Evolutionary conservation across 2,113 vertebrate species (phyloP), one percentile per base, ranked within the genome.

Genomic region (Lipotes vexillifer): DNA sequence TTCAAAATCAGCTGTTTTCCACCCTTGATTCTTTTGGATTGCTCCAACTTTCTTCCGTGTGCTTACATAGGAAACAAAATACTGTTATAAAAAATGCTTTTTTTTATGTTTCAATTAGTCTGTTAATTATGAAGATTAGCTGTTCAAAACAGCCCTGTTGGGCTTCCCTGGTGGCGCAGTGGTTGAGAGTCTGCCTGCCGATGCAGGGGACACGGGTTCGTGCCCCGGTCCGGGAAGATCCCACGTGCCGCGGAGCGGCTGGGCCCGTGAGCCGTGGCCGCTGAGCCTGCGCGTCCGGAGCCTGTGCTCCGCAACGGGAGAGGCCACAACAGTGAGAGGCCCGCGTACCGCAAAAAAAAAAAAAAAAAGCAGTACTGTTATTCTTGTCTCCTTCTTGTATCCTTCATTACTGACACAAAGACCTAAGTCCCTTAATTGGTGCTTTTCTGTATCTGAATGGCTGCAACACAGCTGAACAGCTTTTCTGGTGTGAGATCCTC

Each of bases 351-450:
- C 44, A 46, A 46, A 0, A 13, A 12, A 46, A 46, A 44, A 46
- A 46, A 49, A 49, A 49, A 46, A 46, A 46, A 13, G 99, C 98
- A 36, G 99, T 99, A 97, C 99, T 99, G 94, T 98, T 98, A 87
- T 98, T 99, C 96, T 99, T 99, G 86, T 99, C 99, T 91, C 88
- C 97, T 96, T 99, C 97, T 96, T 99, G 89, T 98, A 41, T 99
- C 99, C 98, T 99, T 99, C 99, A 99, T 99, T 97, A 99, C 81
- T 13, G 99, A 99, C 77, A 99, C 98, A 98, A 99, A 99, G 69
- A 99, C 99, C 99, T 99, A 99, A 94, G 98, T 98, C 99, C 99
- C 99, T 98, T 99, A 99, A 82, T 99, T 99, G 97, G 98, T 99
- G 95, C 98, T 99, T 93, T 99, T 99, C 96, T 99, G 97, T 99